These are phyloP conservation scores for Lomographa bimaculata DNA, from an alignment of 2,888 invertebrate species.

Conservation along the genomic window DNA sequence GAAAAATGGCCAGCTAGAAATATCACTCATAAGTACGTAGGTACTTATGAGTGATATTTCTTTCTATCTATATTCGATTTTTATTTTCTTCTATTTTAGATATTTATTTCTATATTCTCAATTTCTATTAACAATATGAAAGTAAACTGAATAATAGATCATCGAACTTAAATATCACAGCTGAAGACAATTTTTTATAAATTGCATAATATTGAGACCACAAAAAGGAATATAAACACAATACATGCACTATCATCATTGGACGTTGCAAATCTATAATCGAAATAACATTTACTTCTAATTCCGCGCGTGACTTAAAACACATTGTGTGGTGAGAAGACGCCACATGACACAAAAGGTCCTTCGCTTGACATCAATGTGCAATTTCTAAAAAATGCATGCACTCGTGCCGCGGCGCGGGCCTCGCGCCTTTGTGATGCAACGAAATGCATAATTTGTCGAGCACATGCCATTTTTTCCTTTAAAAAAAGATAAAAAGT, in stretches of 20 bases:
- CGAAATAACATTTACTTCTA: constrained; percentile 28
- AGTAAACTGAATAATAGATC: no score
- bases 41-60: no score
- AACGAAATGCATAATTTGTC: constrained; percentile 79
- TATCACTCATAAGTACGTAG: no score
- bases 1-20: background rate
- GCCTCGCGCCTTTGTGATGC: constrained; percentile 70
- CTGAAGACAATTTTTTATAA: constrained; percentile 1
- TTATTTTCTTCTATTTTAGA: no score
- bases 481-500: constrained; percentile 65
- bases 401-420: constrained; percentile 65
- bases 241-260: constrained; percentile 22
- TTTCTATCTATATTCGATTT: no score
- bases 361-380: constrained; percentile 65
- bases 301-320: constrained; percentile 36
- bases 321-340: constrained; percentile 53
- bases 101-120: no score
- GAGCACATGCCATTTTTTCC: constrained; percentile 77
- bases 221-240: constrained; percentile 26
- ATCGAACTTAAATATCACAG: constrained; percentile 1
- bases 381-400: constrained; percentile 61
- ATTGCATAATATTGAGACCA: no score
- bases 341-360: constrained; percentile 56
- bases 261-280: constrained; percentile 29
- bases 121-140: no score